These are phyloP conservation scores for Loris lydekkerianus DNA, from an alignment of 2,797 vertebrate species.

Conservation along the genomic window DNA sequence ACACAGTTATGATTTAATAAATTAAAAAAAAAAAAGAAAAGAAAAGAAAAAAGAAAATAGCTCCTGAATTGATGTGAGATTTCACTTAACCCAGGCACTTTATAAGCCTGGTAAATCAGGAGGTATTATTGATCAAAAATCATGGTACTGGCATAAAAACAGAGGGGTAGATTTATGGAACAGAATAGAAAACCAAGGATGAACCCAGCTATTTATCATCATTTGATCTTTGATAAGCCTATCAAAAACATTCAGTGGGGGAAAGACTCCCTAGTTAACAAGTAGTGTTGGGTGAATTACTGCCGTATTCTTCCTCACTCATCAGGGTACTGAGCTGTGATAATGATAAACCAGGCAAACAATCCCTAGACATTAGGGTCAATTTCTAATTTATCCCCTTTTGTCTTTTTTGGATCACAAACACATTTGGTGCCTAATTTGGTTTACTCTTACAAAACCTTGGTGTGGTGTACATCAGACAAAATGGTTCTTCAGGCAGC, in stretches of 20 bases:
- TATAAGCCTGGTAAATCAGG: not conserved
- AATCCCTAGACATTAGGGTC: constrained; percentile 2
- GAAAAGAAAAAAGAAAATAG: not conserved
- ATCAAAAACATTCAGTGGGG: too few relatives aligned
- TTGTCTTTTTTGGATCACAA: constrained; percentile 34
- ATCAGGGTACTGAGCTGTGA: not conserved
- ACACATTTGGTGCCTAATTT: constrained; percentile 7
- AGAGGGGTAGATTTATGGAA: too few relatives aligned
- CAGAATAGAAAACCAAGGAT: too few relatives aligned
- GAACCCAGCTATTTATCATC: too few relatives aligned
- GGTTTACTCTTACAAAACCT: constrained; percentile 46
- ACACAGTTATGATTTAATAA: too few relatives aligned
- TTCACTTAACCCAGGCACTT: not conserved
- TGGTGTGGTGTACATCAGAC: constrained; percentile 16
- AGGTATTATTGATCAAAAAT: too few relatives aligned
- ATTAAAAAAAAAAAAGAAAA: too few relatives aligned
- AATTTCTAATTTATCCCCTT: constrained; percentile 10
- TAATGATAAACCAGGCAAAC: not conserved
- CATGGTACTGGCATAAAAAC: too few relatives aligned
- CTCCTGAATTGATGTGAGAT: not conserved
- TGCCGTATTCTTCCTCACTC: not conserved
- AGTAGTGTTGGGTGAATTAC: too few relatives aligned
- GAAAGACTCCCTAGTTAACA: too few relatives aligned
- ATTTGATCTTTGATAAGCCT: not conserved
- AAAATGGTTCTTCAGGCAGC: not conserved